A percentile compares a stretch with the other conserved stretches of the same genome.
Evolutionary conservation across 1,140 invertebrate genomes (phyloP).

Genomic region (Trachymyrmex cornetzi): DNA sequence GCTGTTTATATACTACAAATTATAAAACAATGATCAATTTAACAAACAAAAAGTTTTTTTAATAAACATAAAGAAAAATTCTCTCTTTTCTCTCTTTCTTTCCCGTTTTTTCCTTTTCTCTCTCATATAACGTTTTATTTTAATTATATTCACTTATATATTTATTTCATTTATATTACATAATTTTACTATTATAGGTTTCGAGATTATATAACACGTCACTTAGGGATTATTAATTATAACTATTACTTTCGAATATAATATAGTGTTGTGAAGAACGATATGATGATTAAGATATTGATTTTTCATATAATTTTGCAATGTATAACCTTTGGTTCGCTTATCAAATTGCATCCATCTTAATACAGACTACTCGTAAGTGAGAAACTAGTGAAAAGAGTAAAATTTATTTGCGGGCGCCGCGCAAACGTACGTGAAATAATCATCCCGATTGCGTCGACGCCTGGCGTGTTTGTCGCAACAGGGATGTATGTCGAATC

Average conservation of each 20-base stretch:
- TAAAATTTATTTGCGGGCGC: not conserved
- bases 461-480: conserved; percentile 80
- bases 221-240: not conserved
- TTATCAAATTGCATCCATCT: not conserved
- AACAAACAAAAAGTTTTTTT: not conserved
- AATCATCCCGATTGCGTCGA: conserved; percentile 79
- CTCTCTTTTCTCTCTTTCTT: not conserved
- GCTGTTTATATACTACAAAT: not conserved
- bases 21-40: not conserved
- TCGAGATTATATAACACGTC: not conserved
- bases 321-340: not conserved
- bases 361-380: not conserved
- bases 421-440: conserved; percentile 13
- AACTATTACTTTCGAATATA: not conserved
- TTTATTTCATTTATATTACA: no score
- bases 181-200: not conserved
- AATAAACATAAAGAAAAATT: not conserved
- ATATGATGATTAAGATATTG: no score
- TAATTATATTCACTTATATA: not conserved
- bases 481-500: conserved; percentile 76
- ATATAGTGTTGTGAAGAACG: not conserved
- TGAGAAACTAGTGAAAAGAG: not conserved
- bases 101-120: not conserved
- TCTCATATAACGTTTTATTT: not conserved
- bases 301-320: not conserved